These are phyloP conservation scores for Myiothlypis chrysogaster DNA, from an alignment of 2,797 vertebrate species.

Conservation along the genomic window DNA sequence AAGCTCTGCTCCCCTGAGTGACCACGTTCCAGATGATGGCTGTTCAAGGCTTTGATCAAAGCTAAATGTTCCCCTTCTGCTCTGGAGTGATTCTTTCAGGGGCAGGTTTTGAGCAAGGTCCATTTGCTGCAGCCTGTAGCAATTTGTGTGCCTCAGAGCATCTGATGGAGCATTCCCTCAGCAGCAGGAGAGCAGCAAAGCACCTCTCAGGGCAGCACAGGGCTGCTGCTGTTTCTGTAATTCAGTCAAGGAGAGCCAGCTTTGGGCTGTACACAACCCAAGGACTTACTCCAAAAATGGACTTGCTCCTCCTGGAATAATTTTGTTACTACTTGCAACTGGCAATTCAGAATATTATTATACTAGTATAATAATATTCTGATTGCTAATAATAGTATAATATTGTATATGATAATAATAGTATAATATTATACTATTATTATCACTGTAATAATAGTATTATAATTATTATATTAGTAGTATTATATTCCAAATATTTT, in stretches of 20 bases:
- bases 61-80: not conserved
- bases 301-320: not conserved
- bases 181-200: not conserved
- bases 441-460: too few species aligned
- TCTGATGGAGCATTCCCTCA: not conserved
- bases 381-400: too few species aligned
- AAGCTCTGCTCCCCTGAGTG: not conserved
- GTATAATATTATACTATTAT: too few species aligned
- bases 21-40: not conserved
- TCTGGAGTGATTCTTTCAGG: not conserved
- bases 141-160: constrained; percentile 2
- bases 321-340: not conserved
- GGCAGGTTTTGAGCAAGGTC: not conserved
- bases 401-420: too few species aligned
- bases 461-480: too few species aligned
- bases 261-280: not conserved
- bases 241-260: not conserved
- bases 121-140: constrained; percentile 1
- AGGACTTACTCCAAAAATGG: not conserved
- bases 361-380: too few species aligned
- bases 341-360: not conserved
- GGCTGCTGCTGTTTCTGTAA: not conserved
- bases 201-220: not conserved
- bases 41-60: not conserved
- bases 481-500: too few species aligned